These are phyloP conservation scores for Cephus rjabovi DNA, from an alignment of 2,888 invertebrate genomes.

Conservation along the genomic window DNA sequence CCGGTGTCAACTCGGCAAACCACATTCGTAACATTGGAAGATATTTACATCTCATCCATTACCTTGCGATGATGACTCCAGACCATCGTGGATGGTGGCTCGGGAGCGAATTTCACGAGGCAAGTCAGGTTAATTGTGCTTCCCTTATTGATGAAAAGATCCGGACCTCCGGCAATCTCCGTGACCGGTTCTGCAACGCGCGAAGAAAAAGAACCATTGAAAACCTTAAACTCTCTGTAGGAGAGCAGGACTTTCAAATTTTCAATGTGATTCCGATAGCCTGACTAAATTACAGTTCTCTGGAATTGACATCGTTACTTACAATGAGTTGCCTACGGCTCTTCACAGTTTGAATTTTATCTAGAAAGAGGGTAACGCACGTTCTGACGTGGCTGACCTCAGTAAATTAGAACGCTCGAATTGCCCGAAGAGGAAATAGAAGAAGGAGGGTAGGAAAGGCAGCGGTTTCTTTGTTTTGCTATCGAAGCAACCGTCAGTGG, in stretches of 20 bases:
- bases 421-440: not conserved
- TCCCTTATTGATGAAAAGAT: constrained; percentile 84
- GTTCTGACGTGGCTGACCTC: constrained; percentile 8
- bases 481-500: constrained; percentile 22
- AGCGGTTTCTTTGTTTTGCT: constrained; percentile 23
- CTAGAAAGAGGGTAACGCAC: constrained; percentile 2
- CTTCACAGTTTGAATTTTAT: not conserved
- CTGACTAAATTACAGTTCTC: not conserved
- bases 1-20: too few relatives aligned
- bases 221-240: not conserved
- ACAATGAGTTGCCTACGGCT: not conserved
- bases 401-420: constrained; percentile 17
- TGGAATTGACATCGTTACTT: not conserved
- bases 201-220: constrained; percentile 12
- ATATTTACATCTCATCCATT: constrained; percentile 29
- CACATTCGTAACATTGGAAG: too few relatives aligned
- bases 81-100: constrained; percentile 82
- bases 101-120: constrained; percentile 82
- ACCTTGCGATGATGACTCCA: constrained; percentile 83
- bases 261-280: not conserved
- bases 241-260: not conserved
- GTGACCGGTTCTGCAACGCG: constrained; percentile 79
- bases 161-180: constrained; percentile 82
- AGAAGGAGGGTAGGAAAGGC: not conserved
- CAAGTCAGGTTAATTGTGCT: constrained; percentile 90